Evolutionary conservation across 2,797 vertebrate genomes (phyloP).

Genomic region (Sebastes baramenuke): DNA sequence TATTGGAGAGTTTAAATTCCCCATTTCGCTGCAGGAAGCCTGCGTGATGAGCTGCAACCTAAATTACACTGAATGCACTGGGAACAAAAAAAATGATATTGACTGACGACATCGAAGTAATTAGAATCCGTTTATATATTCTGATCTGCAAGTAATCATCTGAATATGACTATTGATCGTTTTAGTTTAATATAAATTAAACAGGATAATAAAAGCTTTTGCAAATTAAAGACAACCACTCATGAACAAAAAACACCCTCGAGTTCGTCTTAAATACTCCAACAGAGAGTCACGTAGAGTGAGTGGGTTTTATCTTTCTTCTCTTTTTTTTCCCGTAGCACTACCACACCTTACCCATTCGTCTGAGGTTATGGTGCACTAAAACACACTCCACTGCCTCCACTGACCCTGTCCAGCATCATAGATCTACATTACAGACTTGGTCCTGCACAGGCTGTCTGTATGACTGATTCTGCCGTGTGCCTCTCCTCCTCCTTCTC

Average conservation of each 20-base stretch:
- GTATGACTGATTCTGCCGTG: constrained; percentile 57
- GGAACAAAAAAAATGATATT: constrained; percentile 42
- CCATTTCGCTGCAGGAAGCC: constrained; percentile 43
- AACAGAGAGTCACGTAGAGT: background rate
- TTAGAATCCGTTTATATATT: constrained; percentile 22
- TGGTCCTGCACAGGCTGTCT: constrained; percentile 55
- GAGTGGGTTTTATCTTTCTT: background rate
- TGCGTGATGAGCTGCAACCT: constrained; percentile 39
- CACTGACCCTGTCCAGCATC: constrained; percentile 66
- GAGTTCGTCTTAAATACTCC: background rate
- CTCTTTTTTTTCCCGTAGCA: background rate
- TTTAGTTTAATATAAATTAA: constrained; percentile 7
- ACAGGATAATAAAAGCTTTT: background rate
- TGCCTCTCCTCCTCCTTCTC: background rate
- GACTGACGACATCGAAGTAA: constrained; percentile 45
- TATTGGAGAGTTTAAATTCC: constrained; percentile 54
- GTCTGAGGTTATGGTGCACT: constrained; percentile 69
- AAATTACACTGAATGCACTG: constrained; percentile 31
- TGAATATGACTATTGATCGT: constrained; percentile 6
- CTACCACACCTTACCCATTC: constrained; percentile 50
- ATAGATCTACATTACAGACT: constrained; percentile 71
- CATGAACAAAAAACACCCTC: background rate
- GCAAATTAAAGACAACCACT: background rate
- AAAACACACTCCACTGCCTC: constrained; percentile 70
- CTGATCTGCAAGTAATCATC: constrained; percentile 13